A percentile compares a stretch with the other conserved stretches of the same genome.
Evolutionary conservation across 2,113 vertebrate genomes (phyloP).

Genomic region (Gymnarchus niloticus): DNA sequence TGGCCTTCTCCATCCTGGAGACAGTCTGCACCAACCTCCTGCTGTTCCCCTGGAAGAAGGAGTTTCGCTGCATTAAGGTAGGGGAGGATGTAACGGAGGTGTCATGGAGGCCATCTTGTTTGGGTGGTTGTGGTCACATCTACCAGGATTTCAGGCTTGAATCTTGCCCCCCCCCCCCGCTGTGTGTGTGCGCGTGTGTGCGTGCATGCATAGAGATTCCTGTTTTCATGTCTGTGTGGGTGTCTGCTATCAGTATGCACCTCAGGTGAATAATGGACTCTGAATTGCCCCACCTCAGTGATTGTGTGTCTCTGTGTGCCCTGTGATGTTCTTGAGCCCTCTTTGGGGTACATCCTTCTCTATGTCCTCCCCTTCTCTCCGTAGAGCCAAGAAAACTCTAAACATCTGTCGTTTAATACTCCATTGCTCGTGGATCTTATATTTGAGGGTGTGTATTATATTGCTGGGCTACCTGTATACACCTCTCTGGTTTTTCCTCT

Average conservation of each 20-base stretch:
- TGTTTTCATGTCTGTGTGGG: not conserved
- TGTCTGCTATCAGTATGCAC: not conserved
- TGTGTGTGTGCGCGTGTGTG: not conserved
- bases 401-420: too few relatives aligned
- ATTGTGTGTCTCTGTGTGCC: not conserved
- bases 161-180: not conserved
- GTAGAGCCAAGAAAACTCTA: too few relatives aligned
- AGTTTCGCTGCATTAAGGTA: constrained; percentile 94
- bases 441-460: too few relatives aligned
- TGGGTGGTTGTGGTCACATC: not conserved
- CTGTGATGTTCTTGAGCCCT: not conserved
- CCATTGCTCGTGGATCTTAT: too few relatives aligned
- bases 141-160: not conserved
- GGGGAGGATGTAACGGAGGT: not conserved
- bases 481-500: too few relatives aligned
- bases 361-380: not conserved
- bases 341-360: not conserved
- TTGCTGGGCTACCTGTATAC: too few relatives aligned
- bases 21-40: constrained; percentile 88
- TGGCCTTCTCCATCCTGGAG: constrained; percentile 81
- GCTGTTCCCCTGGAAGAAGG: constrained; percentile 98
- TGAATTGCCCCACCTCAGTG: not conserved
- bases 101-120: not conserved
- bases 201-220: not conserved
- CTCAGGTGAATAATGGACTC: not conserved